Evolutionary conservation across 2,888 invertebrate genomes (phyloP), one percentile per base, ranked within the genome.

Genomic region (Drosophila neoperkinsi): DNA sequence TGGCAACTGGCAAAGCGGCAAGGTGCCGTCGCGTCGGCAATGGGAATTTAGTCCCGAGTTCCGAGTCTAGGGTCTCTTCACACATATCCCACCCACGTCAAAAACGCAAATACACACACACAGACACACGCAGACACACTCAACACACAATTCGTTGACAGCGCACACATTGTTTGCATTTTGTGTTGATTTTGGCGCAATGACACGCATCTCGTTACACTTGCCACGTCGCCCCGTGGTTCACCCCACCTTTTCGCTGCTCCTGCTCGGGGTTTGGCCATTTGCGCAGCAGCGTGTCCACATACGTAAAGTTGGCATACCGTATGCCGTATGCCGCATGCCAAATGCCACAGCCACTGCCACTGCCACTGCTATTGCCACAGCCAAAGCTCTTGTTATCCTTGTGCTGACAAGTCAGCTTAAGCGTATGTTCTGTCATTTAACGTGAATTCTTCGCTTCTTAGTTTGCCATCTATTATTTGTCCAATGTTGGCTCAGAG

Each of bases 111-210:
- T 56, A 53, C 49, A 31, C 50, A 30, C 50, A 46, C 50, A 31
- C 53, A n/a, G 4, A 34, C 16, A 38, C 34, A 41, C 46, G 6
- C 36, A 36, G 18, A 25, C 11, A 7, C 65, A 34, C 34, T 25
- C 43, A 31, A 41, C 38, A 34, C 57, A 30, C 51, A 67, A 31
- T 4, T 50, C 71, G 76, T 63, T 66, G 69, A 67, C 77, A 59
- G 68, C 73, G 64, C 78, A 79, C 85, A 85, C 84, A 85, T 85
- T 88, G 85, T 88, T 85, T 88, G 86, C 88, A 88, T 86, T 88
- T 78, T 74, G 25, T 85, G 85, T 85, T 85, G 85, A 85, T 85
- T 85, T 85, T 85, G 86, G 83, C 86, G 69, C 83, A 85, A 88
- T 81, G 85, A 83, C 85, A 85, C 85, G 88, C 77, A 84, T 81